These are phyloP conservation scores for Leptogaster cylindrica DNA, from an alignment of 2,888 invertebrate genomes.

Conservation along the genomic window DNA sequence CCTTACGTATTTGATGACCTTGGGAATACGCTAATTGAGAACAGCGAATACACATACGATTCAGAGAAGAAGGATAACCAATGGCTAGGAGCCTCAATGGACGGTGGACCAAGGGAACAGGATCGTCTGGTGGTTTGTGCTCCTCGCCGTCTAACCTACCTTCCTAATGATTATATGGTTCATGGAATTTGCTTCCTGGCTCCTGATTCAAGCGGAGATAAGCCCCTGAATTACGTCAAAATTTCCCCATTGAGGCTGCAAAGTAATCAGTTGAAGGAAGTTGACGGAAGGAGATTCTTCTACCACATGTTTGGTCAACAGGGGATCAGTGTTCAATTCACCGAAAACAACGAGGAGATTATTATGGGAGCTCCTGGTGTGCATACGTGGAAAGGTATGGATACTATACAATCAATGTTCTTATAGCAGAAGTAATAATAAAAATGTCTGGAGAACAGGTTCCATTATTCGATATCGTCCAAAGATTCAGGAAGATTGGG, in stretches of 20 bases:
- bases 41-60: constrained; percentile 55
- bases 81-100: constrained; percentile 65
- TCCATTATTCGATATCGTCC: constrained; percentile 57
- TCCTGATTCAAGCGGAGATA: constrained; percentile 54
- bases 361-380: constrained; percentile 61
- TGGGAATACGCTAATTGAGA: constrained; percentile 55
- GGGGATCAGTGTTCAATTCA: constrained; percentile 60
- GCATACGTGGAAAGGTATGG: constrained; percentile 57
- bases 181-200: constrained; percentile 63
- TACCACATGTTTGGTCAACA: constrained; percentile 59
- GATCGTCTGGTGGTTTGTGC: constrained; percentile 62
- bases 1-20: constrained; percentile 59
- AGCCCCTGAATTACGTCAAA: constrained; percentile 53
- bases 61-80: constrained; percentile 61
- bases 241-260: constrained; percentile 59
- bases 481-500: constrained; percentile 53
- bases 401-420: not conserved
- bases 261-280: constrained; percentile 53
- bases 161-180: constrained; percentile 55
- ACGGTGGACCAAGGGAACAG: constrained; percentile 59
- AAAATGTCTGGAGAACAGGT: constrained; percentile 35
- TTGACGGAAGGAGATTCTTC: constrained; percentile 50
- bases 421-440: no score
- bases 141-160: constrained; percentile 56
- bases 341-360: constrained; percentile 59